Conservation (phyloP, 2,888 invertebrate species). For the Ypsolopha sequella region DNA sequence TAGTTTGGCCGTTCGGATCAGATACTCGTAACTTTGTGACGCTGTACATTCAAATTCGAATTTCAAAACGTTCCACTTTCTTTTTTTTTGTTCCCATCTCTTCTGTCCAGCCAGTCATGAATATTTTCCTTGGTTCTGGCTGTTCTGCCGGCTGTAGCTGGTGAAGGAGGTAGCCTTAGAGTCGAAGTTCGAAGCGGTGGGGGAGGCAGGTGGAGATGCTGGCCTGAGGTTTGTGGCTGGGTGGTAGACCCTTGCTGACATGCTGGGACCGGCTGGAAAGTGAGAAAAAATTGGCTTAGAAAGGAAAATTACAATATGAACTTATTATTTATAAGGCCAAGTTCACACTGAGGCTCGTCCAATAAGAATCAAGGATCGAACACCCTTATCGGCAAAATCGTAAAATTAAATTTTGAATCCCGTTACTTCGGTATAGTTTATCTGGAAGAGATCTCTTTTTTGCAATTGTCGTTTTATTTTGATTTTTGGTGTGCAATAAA, state of each 20-base stretch:
- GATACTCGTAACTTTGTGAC: too few species aligned
- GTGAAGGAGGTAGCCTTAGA: conserved; percentile 15
- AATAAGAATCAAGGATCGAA: too few species aligned
- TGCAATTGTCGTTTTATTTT: too few species aligned
- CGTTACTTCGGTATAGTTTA: too few species aligned
- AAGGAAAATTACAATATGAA: too few species aligned
- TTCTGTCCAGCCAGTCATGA: conserved; percentile 20
- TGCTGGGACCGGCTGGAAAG: conserved; percentile 39
- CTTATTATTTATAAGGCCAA: too few species aligned
- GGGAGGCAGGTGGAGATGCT: conserved; percentile 37
- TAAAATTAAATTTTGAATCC: too few species aligned
- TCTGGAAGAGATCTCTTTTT: too few species aligned
- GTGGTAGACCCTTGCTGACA: conserved; percentile 52
- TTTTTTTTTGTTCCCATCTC: not conserved
- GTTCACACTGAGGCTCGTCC: too few species aligned
- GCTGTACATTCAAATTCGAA: not conserved
- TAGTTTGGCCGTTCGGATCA: not conserved
- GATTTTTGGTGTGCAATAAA: too few species aligned
- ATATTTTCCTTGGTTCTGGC: conserved; percentile 34
- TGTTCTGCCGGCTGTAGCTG: conserved; percentile 41
- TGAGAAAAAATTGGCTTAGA: conserved; percentile 2
- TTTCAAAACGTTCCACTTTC: not conserved
- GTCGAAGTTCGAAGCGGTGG: conserved; percentile 30
- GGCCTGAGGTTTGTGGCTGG: conserved; percentile 59
- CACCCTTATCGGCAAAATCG: too few species aligned